phyloP scores from a whole-genome alignment of 2,797 vertebrate species.

The Anisognathus igniventris region DNA sequence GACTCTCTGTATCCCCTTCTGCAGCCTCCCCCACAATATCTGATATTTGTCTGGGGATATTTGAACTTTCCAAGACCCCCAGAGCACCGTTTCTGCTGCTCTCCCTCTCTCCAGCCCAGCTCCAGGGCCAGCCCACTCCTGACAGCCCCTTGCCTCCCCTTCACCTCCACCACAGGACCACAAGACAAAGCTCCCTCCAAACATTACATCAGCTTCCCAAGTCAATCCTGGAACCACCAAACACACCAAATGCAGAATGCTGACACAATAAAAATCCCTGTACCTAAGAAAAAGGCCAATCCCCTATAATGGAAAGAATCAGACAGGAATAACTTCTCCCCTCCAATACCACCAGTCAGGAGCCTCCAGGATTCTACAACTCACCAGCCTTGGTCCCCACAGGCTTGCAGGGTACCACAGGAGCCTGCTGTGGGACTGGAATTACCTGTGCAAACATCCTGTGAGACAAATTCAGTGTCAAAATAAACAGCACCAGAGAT shows the following conservation, averaged over 20 bases:
- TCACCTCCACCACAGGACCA: neutral
- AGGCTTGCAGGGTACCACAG: neutral
- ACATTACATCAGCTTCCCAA: neutral
- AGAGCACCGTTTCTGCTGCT: neutral
- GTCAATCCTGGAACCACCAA: neutral
- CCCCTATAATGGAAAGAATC: neutral
- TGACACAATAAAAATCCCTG: neutral
- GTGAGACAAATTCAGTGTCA: neutral
- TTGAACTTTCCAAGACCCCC: neutral
- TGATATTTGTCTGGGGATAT: neutral
- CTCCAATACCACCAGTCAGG: neutral
- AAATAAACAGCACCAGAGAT: neutral
- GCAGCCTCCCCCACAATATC: neutral
- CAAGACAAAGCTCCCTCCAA: neutral
- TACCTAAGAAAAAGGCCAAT: accelerated
- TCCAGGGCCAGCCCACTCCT: neutral
- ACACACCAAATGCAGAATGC: neutral
- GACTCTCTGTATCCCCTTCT: neutral
- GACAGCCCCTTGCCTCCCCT: neutral
- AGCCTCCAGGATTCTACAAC: neutral
- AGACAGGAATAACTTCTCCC: neutral
- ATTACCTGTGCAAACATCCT: neutral
- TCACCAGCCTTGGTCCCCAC: neutral
- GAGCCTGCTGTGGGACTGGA: neutral
- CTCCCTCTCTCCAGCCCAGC: neutral